These are phyloP conservation scores for Mantis religiosa DNA, from an alignment of 2,888 invertebrate genomes.

Conservation along the genomic window DNA sequence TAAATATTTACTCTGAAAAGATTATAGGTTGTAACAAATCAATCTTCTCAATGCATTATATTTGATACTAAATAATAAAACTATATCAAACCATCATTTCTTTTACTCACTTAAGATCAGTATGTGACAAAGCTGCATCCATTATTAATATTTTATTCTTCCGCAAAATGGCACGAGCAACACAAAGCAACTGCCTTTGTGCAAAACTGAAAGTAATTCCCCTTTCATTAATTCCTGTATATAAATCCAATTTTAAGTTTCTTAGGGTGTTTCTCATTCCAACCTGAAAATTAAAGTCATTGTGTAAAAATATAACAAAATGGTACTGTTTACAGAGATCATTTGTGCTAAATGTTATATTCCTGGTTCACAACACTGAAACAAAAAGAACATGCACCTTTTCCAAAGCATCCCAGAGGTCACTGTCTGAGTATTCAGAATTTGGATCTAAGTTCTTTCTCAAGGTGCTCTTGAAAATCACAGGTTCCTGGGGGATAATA, in stretches of 20 bases:
- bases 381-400: constrained; percentile 37
- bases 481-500: constrained; percentile 61
- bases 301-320: no score
- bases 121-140: constrained; percentile 65
- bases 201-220: constrained; percentile 62
- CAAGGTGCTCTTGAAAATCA: constrained; percentile 53
- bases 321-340: no score
- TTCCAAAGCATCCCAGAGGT: constrained; percentile 52
- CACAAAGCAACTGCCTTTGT: constrained; percentile 60
- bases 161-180: constrained; percentile 59
- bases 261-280: constrained; percentile 54
- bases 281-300: constrained; percentile 48
- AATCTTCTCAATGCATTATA: no score
- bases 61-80: no score
- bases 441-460: constrained; percentile 52
- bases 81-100: no score
- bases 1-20: no score
- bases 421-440: constrained; percentile 45
- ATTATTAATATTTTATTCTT: constrained; percentile 56
- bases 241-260: constrained; percentile 62
- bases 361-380: no score
- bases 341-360: no score
- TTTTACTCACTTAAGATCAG: constrained; percentile 50
- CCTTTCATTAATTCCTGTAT: constrained; percentile 63
- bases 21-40: no score